Evolutionary conservation across 2,113 vertebrate species (phyloP), one percentile per base, ranked within the genome.

Genomic region (Ceyx melanurus): DNA sequence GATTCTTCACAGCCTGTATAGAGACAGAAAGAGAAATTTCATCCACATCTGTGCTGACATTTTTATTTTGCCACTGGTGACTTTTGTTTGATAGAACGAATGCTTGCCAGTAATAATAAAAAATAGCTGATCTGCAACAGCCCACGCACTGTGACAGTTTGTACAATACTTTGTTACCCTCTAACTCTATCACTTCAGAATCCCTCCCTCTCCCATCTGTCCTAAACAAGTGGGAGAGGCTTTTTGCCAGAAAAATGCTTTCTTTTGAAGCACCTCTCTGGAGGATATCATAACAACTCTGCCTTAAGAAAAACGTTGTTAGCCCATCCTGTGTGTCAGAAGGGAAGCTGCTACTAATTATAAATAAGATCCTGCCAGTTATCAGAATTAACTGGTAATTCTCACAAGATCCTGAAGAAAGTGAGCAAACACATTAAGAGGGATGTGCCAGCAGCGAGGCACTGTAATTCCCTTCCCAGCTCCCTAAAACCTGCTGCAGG

Each of bases 281-380:
- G 90, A 93, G 89, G 51, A 84, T 20, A 74, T 15, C 76, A 54
- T 75, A 83, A 90, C 80, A 93, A 68, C 66, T 89, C 66, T 87
- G 92, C 86, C 81, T 93, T 70, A 75, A 92, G 93, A 94, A 96
- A 88, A 92, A 86, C 22, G 68, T 42, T 81, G 71, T 62, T 86
- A 92, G 62, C 40, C 66, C 66, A 71, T 86, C 83, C 62, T 3
- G 0, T 43, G 51, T 88, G 75, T 89, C 88, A 91, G 91, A 89
- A 89, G 68, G 75, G 82, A 90, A 94, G 58, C 28, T 89, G 77
- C 50, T 87, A 42, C 83, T 95, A 92, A 95, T 96, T 93, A 95
- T 90, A 94, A 79, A 83, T 43, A 90, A 84, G 90, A 94, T 84
- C 80, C 70, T 90, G 90, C 82, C 88, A 90, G 57, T 90, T 94